Evolutionary conservation across 2,888 invertebrate genomes (phyloP), one percentile per base, ranked within the genome.

Genomic region (Strigamia transsilvanica): DNA sequence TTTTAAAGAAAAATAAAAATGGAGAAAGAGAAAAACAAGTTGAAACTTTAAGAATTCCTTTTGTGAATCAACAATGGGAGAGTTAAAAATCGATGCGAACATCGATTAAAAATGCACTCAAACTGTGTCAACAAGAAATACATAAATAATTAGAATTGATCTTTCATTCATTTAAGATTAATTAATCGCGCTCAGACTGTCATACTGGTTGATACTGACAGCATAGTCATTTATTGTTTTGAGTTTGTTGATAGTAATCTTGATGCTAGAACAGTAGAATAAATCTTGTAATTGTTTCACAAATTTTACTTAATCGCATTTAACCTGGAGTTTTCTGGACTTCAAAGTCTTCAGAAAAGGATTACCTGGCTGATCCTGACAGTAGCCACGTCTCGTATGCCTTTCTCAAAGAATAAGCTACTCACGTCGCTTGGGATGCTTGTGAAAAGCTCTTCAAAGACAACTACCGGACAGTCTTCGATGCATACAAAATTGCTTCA

Each of bases 31-130:
- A 56, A 18, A 18, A 56, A 56, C 27, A 56, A n/a, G 56, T 15
- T 46, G 2, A 2, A 46, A 15, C 46, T 10, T 46, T 46, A 46
- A 46, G 15, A 46, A 46, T 15, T 46, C n/a, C 46, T 12, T 46
- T 46, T 46, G 15, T n/a, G 46, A 10, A 46, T 46, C 15, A 46
- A 46, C 38, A 38, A 38, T 38, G 9, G 56, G 18, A 0, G n/a
- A 18, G 18, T 18, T 56, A 56, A 56, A 56, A 18, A 56, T 56
- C 56, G 56, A 56, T 56, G n/a, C 9, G 18, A 1, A 56, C 4
- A 56, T 56, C 56, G 56, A 56, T 56, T 56, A 56, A 56, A n/a
- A 56, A 56, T 56, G n/a, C 56, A 56, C 56, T 18, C 18, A 18
- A 1, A 10, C 15, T n/a, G 46, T n/a, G 46, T 13, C 46, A 18